These are phyloP conservation scores for Styela clava DNA, from an alignment of 23 tunicate genomes.

Conservation along the genomic window DNA sequence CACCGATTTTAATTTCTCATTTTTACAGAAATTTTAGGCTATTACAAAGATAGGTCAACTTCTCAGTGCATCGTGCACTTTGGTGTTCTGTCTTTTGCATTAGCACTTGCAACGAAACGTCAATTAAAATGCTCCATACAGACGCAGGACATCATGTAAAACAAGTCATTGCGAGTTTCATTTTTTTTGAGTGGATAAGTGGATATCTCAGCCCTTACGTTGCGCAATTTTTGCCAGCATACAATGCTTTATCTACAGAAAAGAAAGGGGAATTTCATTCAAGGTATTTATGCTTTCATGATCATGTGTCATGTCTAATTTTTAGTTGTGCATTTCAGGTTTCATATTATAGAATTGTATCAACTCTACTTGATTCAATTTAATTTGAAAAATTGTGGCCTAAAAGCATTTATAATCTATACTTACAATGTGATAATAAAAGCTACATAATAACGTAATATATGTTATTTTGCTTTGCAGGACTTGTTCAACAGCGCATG, in stretches of 20 bases:
- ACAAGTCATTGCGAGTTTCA: constrained; percentile 25
- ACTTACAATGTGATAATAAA: no score
- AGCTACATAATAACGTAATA: no score
- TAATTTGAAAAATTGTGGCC: no score
- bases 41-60: no score
- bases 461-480: no score
- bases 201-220: constrained; percentile 29
- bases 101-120: not conserved
- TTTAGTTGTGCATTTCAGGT: no score
- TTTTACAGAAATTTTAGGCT: no score
- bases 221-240: constrained; percentile 12
- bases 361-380: no score
- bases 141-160: not conserved
- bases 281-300: not conserved
- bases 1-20: no score
- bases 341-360: no score
- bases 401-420: no score
- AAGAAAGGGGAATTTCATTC: constrained; percentile 2
- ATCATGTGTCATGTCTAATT: not conserved
- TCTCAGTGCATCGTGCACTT: not conserved
- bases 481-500: constrained; percentile 45
- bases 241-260: not conserved
- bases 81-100: not conserved
- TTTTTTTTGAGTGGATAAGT: constrained; percentile 23
- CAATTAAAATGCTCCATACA: not conserved